phyloP scores from a whole-genome alignment of 2,113 vertebrate species.

The Myanophis thanlyinensis region DNA sequence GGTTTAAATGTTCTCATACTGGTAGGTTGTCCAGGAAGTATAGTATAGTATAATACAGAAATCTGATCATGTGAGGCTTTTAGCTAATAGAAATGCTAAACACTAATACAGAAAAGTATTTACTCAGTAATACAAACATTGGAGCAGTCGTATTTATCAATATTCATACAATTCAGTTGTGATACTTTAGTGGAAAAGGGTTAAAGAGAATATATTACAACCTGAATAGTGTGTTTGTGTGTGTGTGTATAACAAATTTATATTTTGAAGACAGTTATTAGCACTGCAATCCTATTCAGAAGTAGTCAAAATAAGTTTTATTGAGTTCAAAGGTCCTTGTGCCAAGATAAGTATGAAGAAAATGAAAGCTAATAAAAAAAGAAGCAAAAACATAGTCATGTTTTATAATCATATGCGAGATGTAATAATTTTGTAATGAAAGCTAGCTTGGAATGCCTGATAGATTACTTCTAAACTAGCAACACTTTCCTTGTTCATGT shows the following conservation, averaged over 20 bases:
- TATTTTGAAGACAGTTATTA: constrained; percentile 7
- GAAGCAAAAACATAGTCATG: constrained; percentile 10
- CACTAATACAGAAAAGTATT: neutral
- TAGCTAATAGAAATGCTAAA: constrained; percentile 6
- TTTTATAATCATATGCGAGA: constrained; percentile 9
- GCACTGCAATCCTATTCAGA: neutral
- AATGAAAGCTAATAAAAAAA: neutral
- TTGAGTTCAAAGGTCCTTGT: neutral
- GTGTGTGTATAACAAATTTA: neutral
- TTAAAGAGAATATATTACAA: neutral
- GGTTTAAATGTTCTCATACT: constrained; percentile 20
- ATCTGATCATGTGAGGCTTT: neutral
- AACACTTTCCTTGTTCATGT: neutral
- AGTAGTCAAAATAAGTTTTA: neutral
- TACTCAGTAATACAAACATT: neutral
- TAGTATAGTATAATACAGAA: constrained; percentile 15
- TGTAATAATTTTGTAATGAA: neutral
- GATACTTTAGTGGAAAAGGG: neutral
- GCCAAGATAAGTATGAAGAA: neutral
- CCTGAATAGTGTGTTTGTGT: neutral
- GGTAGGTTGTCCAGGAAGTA: neutral
- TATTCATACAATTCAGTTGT: neutral
- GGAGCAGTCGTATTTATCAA: accelerated
- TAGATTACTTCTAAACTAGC: neutral
- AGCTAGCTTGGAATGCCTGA: neutral